A percentile compares a stretch with the other conserved stretches of the same genome.
Conservation (phyloP, 2,888 invertebrate genomes). For the Tuta absoluta region DNA sequence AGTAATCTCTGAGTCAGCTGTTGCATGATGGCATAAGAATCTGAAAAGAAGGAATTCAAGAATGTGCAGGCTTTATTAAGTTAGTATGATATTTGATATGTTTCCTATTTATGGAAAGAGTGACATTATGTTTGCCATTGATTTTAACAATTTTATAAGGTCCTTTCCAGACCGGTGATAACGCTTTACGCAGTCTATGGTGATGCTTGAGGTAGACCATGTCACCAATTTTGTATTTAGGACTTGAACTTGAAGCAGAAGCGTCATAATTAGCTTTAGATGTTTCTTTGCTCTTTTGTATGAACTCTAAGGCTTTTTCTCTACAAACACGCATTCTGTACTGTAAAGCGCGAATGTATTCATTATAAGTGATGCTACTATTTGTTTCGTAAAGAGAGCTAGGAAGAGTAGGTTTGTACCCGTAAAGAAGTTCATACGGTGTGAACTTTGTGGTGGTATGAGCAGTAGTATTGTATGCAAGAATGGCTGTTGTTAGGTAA, state of each 20-base stretch:
- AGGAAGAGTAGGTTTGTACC: constrained; percentile 38
- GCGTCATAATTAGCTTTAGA: constrained; percentile 42
- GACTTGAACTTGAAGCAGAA: constrained; percentile 22
- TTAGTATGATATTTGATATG: too few species aligned
- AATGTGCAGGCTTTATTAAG: too few species aligned
- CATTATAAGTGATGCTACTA: too few species aligned
- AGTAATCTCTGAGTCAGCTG: too few species aligned
- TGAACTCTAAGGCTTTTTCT: constrained; percentile 38
- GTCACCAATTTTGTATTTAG: constrained; percentile 33
- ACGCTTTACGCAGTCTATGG: constrained; percentile 34
- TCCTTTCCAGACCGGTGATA: constrained; percentile 42
- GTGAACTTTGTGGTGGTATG: constrained; percentile 46
- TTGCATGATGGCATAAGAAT: too few species aligned
- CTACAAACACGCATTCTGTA: constrained; percentile 39
- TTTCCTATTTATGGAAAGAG: too few species aligned
- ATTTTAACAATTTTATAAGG: constrained; percentile 40
- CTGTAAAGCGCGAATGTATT: constrained; percentile 39
- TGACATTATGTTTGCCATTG: too few species aligned
- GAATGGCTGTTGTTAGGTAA: constrained; percentile 43
- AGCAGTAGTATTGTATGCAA: constrained; percentile 43
- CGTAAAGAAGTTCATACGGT: constrained; percentile 47
- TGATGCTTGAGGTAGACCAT: constrained; percentile 37
- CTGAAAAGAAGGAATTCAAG: too few species aligned
- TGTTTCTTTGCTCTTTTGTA: constrained; percentile 39
- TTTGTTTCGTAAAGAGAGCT: constrained; percentile 9